Percentiles rank a stretch among this genome's conserved stretches.
Conservation (phyloP, 2,888 invertebrate genomes). For the Brachyopa scutellaris region DNA sequence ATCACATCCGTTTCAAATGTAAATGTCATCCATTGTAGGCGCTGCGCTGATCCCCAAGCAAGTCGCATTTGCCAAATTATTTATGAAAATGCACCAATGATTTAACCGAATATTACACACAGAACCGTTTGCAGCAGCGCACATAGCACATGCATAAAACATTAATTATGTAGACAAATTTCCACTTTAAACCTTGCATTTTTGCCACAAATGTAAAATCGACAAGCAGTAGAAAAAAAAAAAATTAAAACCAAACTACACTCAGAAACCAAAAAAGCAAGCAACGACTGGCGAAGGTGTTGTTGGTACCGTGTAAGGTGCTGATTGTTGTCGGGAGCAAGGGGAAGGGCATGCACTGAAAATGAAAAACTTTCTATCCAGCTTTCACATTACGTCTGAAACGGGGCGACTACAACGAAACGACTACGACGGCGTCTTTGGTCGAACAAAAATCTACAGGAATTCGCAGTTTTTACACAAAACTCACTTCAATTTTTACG, state of each 20-base stretch:
- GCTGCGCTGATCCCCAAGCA: background rate
- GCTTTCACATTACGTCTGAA: constrained; percentile 70
- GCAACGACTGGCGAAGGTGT: constrained; percentile 44
- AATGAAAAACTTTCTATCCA: constrained; percentile 73
- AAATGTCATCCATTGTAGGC: constrained; percentile 20
- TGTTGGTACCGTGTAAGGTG: constrained; percentile 54
- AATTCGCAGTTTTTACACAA: background rate
- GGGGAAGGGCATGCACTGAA: constrained; percentile 62
- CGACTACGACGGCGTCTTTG: background rate
- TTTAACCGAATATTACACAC: constrained; percentile 61
- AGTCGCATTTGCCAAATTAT: constrained; percentile 49
- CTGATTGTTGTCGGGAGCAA: constrained; percentile 15
- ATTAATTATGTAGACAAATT: constrained; percentile 70
- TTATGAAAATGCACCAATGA: constrained; percentile 60
- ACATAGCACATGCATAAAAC: constrained; percentile 67
- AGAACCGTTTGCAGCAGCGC: constrained; percentile 57
- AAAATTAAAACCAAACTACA: constrained; percentile 35
- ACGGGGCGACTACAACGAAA: constrained; percentile 25
- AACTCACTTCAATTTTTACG: background rate
- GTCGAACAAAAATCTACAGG: background rate
- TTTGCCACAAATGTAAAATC: constrained; percentile 68
- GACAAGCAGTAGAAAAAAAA: constrained; percentile 36
- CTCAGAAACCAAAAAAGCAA: constrained; percentile 36
- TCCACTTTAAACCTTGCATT: constrained; percentile 47
- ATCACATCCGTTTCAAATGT: constrained; percentile 19